phyloP scores from a whole-genome alignment of 1,140 invertebrate genomes.

The Caenorhabditis briggsae region DNA sequence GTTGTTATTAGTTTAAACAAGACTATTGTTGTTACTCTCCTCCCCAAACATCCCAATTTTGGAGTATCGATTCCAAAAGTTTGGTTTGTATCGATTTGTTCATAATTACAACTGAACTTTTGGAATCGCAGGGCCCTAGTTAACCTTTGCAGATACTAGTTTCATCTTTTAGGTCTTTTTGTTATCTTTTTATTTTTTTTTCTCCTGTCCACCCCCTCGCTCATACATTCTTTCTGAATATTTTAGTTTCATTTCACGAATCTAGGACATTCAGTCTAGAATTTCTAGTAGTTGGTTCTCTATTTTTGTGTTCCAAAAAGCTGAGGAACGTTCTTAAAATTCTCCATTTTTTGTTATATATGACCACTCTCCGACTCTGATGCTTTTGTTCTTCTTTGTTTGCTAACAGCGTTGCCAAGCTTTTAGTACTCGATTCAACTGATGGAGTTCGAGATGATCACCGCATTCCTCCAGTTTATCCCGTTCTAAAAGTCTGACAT shows the following conservation, averaged over 20 bases:
- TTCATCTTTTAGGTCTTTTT: constrained; percentile 34
- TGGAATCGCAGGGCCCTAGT: not conserved
- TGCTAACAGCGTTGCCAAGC: not conserved
- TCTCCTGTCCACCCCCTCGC: not conserved
- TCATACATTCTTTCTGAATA: constrained; percentile 15
- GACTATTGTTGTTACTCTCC: constrained; percentile 34
- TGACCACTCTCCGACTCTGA: not conserved
- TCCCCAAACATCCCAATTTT: not conserved
- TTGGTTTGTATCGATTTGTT: not conserved
- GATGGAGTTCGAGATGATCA: too few relatives aligned
- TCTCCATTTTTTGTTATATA: constrained; percentile 20
- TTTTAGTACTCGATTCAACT: not conserved
- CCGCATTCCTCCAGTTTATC: not conserved
- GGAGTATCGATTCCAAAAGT: not conserved
- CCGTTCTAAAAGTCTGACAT: not conserved
- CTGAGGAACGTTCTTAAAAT: not conserved
- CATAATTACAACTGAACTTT: not conserved
- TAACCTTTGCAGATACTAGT: constrained; percentile 3
- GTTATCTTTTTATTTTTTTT: constrained; percentile 36
- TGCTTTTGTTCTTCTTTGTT: constrained; percentile 24
- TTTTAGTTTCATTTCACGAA: not conserved
- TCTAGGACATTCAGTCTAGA: not conserved
- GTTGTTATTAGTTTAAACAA: constrained; percentile 53
- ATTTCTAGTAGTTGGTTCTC: constrained; percentile 18
- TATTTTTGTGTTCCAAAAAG: not conserved